Evolutionary conservation across 2,797 vertebrate species (phyloP).

Genomic region (Chrysocyon brachyurus): DNA sequence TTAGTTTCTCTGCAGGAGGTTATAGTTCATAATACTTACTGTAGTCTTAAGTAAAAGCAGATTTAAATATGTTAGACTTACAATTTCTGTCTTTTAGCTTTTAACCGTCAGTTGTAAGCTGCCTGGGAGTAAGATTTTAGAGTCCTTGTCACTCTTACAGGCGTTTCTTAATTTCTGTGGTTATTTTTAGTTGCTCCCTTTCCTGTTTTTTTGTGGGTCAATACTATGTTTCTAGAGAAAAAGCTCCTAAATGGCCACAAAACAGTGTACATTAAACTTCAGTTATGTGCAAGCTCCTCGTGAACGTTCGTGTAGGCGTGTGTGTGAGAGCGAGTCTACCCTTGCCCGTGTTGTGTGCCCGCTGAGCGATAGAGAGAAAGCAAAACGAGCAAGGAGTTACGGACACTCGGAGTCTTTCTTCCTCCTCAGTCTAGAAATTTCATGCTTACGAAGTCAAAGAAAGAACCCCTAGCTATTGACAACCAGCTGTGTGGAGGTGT

Average conservation of each 20-base stretch:
- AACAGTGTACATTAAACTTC: conserved; percentile 67
- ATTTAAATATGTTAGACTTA: conserved; percentile 59
- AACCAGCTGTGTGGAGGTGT: neutral
- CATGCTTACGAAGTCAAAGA: neutral
- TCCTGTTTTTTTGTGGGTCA: neutral
- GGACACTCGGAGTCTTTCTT: neutral
- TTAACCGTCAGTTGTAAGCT: conserved; percentile 39
- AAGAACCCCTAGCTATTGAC: neutral
- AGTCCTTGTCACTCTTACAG: neutral
- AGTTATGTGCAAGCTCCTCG: neutral
- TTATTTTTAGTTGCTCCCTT: conserved; percentile 14
- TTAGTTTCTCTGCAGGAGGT: conserved; percentile 72
- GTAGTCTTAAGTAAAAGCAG: conserved; percentile 77
- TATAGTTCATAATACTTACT: conserved; percentile 51
- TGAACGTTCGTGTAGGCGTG: neutral
- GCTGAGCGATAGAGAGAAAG: neutral
- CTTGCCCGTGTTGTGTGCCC: neutral
- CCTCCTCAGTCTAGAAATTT: neutral
- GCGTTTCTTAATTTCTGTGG: conserved; percentile 38
- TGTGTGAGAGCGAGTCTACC: neutral
- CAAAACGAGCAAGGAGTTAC: neutral
- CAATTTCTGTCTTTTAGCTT: conserved; percentile 33
- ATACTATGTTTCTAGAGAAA: neutral
- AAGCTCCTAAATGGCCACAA: conserved; percentile 41
- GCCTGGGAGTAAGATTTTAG: conserved; percentile 4